Percentiles rank a stretch among this genome's conserved stretches.
Evolutionary conservation across 1,140 invertebrate genomes (phyloP).

Genomic region (Mesaphorura yosii): DNA sequence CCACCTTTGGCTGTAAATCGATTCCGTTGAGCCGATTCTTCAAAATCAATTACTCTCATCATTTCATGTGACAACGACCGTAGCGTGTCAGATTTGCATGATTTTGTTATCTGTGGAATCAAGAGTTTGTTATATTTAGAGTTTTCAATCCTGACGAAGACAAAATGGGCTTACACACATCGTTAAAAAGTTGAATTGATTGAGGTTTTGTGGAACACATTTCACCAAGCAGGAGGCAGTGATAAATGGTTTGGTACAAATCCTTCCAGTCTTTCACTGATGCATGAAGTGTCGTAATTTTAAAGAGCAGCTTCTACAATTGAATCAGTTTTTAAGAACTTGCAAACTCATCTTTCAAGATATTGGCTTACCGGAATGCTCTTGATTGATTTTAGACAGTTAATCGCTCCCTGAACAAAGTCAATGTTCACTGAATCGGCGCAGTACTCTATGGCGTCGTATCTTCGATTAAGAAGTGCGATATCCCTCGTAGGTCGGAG

Average conservation of each 20-base stretch:
- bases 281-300: slow-evolving; percentile 17
- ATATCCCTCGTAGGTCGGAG: slow-evolving; percentile 48
- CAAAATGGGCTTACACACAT: slow-evolving; percentile 11
- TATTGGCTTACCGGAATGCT: slow-evolving; percentile 41
- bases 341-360: not conserved
- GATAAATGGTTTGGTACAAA: slow-evolving; percentile 47
- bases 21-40: slow-evolving; percentile 47
- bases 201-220: slow-evolving; percentile 42
- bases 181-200: slow-evolving; percentile 42
- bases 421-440: slow-evolving; percentile 44
- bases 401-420: slow-evolving; percentile 43
- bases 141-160: no score
- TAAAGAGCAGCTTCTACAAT: slow-evolving; percentile 20
- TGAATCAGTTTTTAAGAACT: slow-evolving; percentile 4
- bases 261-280: slow-evolving; percentile 31
- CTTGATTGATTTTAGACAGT: slow-evolving; percentile 47
- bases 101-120: slow-evolving; percentile 1
- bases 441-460: slow-evolving; percentile 51
- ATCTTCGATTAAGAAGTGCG: slow-evolving; percentile 43
- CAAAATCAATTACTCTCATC: slow-evolving; percentile 53
- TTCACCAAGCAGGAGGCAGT: slow-evolving; percentile 51
- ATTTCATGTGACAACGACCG: slow-evolving; percentile 41
- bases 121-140: no score
- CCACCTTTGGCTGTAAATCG: slow-evolving; percentile 54
- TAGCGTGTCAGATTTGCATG: not conserved